A percentile compares a stretch with the other conserved stretches of the same genome.
Conservation (phyloP, 1,140 invertebrate genomes). For the Drosophila micromelanica region DNA sequence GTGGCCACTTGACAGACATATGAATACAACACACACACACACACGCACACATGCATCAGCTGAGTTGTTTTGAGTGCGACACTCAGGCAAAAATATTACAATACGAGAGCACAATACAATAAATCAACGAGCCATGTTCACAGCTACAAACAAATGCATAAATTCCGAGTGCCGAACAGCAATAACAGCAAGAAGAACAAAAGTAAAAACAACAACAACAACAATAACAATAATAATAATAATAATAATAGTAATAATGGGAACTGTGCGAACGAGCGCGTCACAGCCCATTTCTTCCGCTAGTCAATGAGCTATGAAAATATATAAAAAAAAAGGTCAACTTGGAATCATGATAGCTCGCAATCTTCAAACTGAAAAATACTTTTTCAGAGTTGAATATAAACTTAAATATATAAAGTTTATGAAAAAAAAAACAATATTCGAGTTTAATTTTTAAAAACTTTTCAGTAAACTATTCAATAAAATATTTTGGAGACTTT, state of each 20-base stretch:
- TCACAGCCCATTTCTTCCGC: conserved; percentile 64
- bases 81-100: conserved; percentile 66
- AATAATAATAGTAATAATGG: conserved; percentile 8
- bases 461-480: too few species aligned
- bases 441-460: too few species aligned
- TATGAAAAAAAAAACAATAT: too few species aligned
- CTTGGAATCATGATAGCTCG: neutral
- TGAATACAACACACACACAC: conserved; percentile 51
- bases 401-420: too few species aligned
- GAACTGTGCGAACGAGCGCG: conserved; percentile 3
- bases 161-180: conserved; percentile 69
- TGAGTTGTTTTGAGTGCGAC: conserved; percentile 39
- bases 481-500: too few species aligned
- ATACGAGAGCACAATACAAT: conserved; percentile 68
- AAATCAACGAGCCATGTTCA: conserved; percentile 62
- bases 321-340: conserved; percentile 58
- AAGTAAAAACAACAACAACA: conserved; percentile 43
- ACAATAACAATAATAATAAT: conserved; percentile 13
- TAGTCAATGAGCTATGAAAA: conserved; percentile 77
- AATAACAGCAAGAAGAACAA: conserved; percentile 18
- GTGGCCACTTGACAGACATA: conserved; percentile 60
- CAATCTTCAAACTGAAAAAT: conserved; percentile 15
- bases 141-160: conserved; percentile 77
- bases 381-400: too few species aligned
- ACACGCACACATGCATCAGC: neutral